Base-by-base conservation (phyloP, 2,888 invertebrate genomes). In the Eremobia ochroleuca region DNA sequence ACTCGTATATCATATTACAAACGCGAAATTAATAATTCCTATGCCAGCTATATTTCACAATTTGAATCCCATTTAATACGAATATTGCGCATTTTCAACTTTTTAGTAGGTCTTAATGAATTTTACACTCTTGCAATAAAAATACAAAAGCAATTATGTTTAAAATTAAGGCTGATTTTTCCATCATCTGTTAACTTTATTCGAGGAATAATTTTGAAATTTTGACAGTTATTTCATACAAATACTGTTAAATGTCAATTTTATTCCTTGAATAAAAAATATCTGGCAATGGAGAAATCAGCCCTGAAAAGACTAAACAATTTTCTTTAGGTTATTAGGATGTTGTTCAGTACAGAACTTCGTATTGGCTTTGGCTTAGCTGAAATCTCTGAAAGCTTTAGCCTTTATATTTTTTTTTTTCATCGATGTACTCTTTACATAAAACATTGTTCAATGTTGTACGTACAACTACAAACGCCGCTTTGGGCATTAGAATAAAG, bases 11-110 rank as follows among this genome's bases (percentile, higher is more conserved):
- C 89, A 85, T 83, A 83, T 91, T 91, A 88, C 91, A 89, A 83
- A 86, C 83, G 76, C 86, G 82, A 91, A 91, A 92, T 92, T 91
- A 92, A 92, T 91, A 92, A 89, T 89, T 79, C 81, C 83, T 81
- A 74, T 78, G 73, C 77, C 72, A 69, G 76, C 81, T 82, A 89
- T 87, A 90, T 81, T 90, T 92, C 89, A 88, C 85, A 89, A 87
- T 90, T 89, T 89, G 80, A 86, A 85, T 87, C 87, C 83, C 78
- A 82, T 90, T 87, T 87, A 84, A 76, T 46, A 69, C 75, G 84
- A 78, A 82, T 82, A 83, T 79, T 77, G 73, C 69, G 74, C 58
- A 66, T 40, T 80, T 79, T 75, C 61, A 81, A 83, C 75, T 86
- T 85, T 82, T 77, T 70, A 81, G 65, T 72, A 28, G 70, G 65